phyloP scores from a whole-genome alignment of 2,888 invertebrate species.

The Acanthosepion lycidas region DNA sequence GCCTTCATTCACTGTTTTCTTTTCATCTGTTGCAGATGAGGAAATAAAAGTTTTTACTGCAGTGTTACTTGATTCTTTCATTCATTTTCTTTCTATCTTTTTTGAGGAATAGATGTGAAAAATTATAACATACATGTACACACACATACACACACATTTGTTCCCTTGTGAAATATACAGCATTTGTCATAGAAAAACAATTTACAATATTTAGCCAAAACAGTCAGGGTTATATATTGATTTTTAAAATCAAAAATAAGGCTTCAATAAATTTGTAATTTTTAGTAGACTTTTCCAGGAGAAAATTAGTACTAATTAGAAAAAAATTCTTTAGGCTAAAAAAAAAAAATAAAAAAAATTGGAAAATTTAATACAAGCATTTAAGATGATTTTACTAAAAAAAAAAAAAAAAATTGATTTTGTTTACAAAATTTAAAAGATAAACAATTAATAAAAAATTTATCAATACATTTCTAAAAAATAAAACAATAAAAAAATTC shows the following conservation, averaged over 20 bases:
- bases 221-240: too few species aligned
- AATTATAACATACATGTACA: background rate
- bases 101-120: background rate
- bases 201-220: too few species aligned
- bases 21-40: slow-evolving; percentile 38
- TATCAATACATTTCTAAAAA: background rate
- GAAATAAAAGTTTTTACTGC: slow-evolving; percentile 10
- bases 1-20: slow-evolving; percentile 34
- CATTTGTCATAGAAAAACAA: too few species aligned
- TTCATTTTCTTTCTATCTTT: background rate
- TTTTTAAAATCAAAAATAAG: background rate
- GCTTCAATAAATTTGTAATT: background rate
- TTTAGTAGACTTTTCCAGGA: background rate
- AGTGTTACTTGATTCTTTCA: background rate
- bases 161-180: too few species aligned
- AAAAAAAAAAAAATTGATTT: background rate
- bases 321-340: background rate
- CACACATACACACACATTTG: background rate
- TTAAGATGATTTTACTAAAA: too few species aligned
- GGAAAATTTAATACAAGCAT: background rate
- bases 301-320: too few species aligned
- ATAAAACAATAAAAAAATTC: background rate
- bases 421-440: background rate
- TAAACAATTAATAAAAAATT: background rate
- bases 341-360: background rate